These are phyloP conservation scores for Chrysoperla carnea DNA, from an alignment of 1,140 invertebrate species.

Conservation along the genomic window DNA sequence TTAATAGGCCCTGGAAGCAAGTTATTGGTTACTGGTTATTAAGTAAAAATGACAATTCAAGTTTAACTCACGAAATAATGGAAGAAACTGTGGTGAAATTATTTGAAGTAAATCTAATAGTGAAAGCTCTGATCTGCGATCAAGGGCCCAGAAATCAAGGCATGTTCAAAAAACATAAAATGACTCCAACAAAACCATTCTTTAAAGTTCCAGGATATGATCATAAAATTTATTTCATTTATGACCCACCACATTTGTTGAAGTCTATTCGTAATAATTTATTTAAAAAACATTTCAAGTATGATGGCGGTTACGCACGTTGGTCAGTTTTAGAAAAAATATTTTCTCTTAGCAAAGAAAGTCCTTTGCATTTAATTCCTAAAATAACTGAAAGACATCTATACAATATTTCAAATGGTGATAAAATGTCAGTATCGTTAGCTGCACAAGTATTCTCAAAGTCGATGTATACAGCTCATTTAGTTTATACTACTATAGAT, in stretches of 20 bases:
- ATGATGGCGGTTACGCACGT: no score
- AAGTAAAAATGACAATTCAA: background rate
- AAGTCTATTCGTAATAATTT: no score
- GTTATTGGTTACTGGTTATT: background rate
- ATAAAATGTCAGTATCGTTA: no score
- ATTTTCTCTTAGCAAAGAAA: background rate
- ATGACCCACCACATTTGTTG: no score
- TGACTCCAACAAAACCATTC: background rate
- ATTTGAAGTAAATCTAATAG: background rate
- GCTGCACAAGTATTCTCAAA: background rate
- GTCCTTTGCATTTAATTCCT: background rate
- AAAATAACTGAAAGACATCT: background rate
- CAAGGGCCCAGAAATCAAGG: background rate
- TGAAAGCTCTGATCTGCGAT: background rate
- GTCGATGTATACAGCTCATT: conserved; percentile 1
- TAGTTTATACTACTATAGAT: background rate
- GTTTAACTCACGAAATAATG: background rate
- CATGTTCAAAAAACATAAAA: background rate
- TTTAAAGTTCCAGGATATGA: no score
- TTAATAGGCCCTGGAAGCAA: background rate
- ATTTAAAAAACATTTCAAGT: no score
- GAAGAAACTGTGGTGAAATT: background rate
- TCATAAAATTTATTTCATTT: no score
- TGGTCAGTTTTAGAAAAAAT: background rate
- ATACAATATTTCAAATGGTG: no score